A percentile compares a stretch with the other conserved stretches of the same genome.
These are phyloP conservation scores for Apodemus speciosus DNA, from an alignment of 2,113 vertebrate genomes.

Conservation along the genomic window DNA sequence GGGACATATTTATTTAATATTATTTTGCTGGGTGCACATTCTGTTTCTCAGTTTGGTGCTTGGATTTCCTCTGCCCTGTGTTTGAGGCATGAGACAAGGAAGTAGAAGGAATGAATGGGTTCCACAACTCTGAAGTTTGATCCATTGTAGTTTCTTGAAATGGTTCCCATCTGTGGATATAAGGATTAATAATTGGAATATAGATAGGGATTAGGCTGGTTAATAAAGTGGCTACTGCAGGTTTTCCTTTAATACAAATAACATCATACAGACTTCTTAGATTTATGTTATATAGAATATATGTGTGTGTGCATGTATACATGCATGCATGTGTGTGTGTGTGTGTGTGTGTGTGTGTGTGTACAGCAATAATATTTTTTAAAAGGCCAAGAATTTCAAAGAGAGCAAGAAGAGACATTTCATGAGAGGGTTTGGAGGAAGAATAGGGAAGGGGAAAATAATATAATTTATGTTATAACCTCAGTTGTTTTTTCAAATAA, in stretches of 20 bases:
- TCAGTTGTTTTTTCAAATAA: neutral
- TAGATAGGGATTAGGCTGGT: neutral
- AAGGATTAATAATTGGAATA: neutral
- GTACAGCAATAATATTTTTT: neutral
- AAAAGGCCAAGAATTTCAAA: neutral
- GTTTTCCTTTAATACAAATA: neutral
- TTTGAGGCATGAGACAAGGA: neutral
- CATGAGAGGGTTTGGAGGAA: neutral
- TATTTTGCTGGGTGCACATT: neutral
- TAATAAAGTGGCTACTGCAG: neutral
- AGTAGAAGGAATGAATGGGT: neutral
- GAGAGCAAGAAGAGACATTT: too few species aligned
- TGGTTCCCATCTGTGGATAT: neutral
- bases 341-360: neutral
- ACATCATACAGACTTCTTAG: neutral
- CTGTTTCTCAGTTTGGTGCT: neutral
- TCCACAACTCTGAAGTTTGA: neutral
- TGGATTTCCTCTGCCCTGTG: neutral
- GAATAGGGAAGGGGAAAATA: neutral
- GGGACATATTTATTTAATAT: conserved; percentile 18
- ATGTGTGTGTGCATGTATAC: neutral
- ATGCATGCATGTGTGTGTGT: neutral
- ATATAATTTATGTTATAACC: neutral
- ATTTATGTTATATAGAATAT: neutral
- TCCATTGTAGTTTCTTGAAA: neutral